Base-by-base conservation (phyloP, 1,140 invertebrate genomes). In the Zaprionus vittiger region DNA sequence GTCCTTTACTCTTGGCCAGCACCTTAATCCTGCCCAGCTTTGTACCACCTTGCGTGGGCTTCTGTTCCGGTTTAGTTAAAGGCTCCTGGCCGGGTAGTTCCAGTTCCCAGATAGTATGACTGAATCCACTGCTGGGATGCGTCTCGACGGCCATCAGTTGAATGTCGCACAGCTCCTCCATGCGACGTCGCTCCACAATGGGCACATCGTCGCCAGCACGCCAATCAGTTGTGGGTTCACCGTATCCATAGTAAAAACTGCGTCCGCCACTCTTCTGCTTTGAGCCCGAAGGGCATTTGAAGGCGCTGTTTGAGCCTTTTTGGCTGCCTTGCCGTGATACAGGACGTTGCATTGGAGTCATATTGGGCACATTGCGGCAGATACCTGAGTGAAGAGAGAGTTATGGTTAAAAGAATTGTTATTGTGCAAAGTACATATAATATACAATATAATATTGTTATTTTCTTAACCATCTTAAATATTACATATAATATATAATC, bases 41-140 rank as follows among this genome's bases (percentile, higher is more conserved):
- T 6, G 31, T 2, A 15, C 22, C 24, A 4, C 22, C 49, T 3
- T 17, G 12, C 17, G 20, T 49, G 2, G n/a, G 41, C 7, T 54
- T 59, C 12, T 15, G 47, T 12, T 44, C 15, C 5, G 6, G 6
- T 1, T 47, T 47, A 4, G 1, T 6, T 2, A 4, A 1, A 5
- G 20, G 44, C 12, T 67, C 49, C 15, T 85, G 28, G 0, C 57
- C 67, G 1, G 74, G 68, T 62, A 57, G 49, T 17, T 85, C 79
- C 2, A 90, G 15, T 5, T 72, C 9, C 85, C 85, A 90, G 3
- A 91, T 64, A 4, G 70, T 90, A n/a, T 91, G 85, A 44, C 85
- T 90, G 5, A 91, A 77, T 0, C 54, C 69, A 1, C 15, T 28
- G 14, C 4, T n/a, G 2, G 74, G 34, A 5, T 62, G 61, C 2